A percentile compares a stretch with the other conserved stretches of the same genome.
Conservation (phyloP, 2,888 invertebrate species). For the Sminthurinus aureus region DNA sequence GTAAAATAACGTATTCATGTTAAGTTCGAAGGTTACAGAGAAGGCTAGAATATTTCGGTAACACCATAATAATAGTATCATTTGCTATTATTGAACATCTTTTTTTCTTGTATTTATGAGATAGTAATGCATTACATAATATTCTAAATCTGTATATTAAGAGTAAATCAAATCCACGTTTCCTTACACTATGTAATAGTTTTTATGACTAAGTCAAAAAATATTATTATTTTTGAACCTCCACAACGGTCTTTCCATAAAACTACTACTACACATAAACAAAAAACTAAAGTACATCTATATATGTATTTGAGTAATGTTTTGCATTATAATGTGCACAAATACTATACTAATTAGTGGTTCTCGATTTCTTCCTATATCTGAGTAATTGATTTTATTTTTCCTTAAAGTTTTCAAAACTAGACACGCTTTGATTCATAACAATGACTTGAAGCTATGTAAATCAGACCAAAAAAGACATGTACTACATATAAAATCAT, state of each 20-base stretch:
- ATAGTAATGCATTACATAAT: no score
- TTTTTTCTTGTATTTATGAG: no score
- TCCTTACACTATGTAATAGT: no score
- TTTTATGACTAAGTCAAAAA: no score
- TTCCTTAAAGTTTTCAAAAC: background rate
- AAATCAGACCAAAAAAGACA: constrained; percentile 4
- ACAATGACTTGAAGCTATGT: constrained; percentile 1
- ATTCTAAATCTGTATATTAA: no score
- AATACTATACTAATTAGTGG: background rate
- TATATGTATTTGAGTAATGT: background rate
- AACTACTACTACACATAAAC: background rate
- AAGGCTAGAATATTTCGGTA: constrained; percentile 20
- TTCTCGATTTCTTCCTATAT: no score
- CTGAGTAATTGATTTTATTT: no score
- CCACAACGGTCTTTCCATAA: background rate
- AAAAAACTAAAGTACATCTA: no score
- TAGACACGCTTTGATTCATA: no score
- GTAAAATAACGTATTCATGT: no score
- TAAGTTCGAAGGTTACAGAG: constrained; percentile 12
- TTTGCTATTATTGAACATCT: no score
- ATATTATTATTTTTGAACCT: constrained; percentile 4
- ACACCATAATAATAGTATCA: background rate
- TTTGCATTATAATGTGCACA: constrained; percentile 2
- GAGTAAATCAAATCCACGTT: no score
- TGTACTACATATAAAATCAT: background rate